These are phyloP conservation scores for Brachycybe producta DNA, from an alignment of 2,888 invertebrate species.

Conservation along the genomic window DNA sequence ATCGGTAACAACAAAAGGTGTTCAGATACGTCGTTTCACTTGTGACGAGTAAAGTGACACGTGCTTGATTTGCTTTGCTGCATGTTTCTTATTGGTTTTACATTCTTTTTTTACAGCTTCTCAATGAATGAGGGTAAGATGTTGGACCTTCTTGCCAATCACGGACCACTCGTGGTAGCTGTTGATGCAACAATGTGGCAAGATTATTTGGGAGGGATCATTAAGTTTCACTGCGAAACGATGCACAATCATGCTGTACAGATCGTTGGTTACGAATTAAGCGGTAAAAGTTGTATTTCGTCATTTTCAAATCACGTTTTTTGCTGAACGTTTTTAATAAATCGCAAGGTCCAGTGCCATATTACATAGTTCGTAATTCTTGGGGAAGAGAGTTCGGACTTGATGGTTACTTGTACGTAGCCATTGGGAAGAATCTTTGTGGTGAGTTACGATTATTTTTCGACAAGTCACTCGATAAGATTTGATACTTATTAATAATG, in stretches of 20 bases:
- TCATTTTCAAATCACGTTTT: background rate
- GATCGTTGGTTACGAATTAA: conserved; percentile 66
- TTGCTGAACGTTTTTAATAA: background rate
- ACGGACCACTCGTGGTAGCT: conserved; percentile 66
- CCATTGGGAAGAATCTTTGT: conserved; percentile 61
- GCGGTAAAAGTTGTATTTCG: conserved; percentile 32
- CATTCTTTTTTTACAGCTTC: conserved; percentile 40
- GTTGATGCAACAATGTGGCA: conserved; percentile 77
- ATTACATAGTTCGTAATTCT: conserved; percentile 71
- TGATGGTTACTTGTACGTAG: conserved; percentile 60
- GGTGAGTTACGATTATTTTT: conserved; percentile 39
- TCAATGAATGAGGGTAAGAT: conserved; percentile 51
- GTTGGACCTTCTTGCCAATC: conserved; percentile 44
- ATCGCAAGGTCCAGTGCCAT: conserved; percentile 43
- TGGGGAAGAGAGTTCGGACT: conserved; percentile 69
- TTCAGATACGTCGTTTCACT: conserved; percentile 43
- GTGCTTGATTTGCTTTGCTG: conserved; percentile 4
- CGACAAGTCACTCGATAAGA: no score
- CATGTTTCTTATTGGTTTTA: background rate
- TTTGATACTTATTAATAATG: no score
- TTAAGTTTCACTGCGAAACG: conserved; percentile 64
- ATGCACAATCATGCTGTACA: conserved; percentile 59
- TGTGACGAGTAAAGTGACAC: conserved; percentile 50
- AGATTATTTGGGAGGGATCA: conserved; percentile 69
- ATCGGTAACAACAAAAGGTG: conserved; percentile 28